Evolutionary conservation across 2,888 invertebrate genomes (phyloP).

Genomic region (Tortrix viridana): DNA sequence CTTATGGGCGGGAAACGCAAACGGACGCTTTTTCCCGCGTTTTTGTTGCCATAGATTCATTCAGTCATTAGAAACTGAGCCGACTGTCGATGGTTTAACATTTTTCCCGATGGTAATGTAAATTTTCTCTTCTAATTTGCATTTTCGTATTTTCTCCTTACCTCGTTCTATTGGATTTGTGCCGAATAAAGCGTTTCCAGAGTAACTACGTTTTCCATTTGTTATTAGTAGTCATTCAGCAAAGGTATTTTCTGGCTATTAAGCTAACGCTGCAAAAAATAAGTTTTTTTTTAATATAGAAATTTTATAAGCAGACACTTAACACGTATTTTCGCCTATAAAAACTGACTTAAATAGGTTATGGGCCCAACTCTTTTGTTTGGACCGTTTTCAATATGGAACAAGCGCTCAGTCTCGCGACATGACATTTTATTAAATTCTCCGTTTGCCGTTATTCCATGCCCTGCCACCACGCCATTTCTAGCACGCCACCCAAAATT

Average conservation of each 20-base stretch:
- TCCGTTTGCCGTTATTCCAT: slow-evolving; percentile 45
- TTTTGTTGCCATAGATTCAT: slow-evolving; percentile 57
- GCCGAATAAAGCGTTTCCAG: too few relatives aligned
- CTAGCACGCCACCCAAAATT: slow-evolving; percentile 35
- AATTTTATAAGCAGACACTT: too few relatives aligned
- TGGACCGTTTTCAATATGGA: slow-evolving; percentile 14
- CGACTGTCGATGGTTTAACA: slow-evolving; percentile 2
- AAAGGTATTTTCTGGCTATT: too few relatives aligned
- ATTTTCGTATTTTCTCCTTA: not conserved
- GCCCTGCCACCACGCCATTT: slow-evolving; percentile 11
- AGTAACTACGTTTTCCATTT: too few relatives aligned
- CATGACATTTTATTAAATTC: slow-evolving; percentile 71
- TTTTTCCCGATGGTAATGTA: slow-evolving; percentile 12
- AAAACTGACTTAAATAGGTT: slow-evolving; percentile 1
- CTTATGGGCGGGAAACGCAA: slow-evolving; percentile 68
- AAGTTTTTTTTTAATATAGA: too few relatives aligned
- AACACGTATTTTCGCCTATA: not conserved
- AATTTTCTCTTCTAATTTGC: slow-evolving; percentile 16
- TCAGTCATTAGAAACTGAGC: slow-evolving; percentile 65
- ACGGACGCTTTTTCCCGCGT: slow-evolving; percentile 61
- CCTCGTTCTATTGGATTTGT: not conserved
- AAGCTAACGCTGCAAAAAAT: too few relatives aligned
- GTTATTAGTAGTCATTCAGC: too few relatives aligned
- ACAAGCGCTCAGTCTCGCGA: slow-evolving; percentile 5
- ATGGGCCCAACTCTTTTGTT: slow-evolving; percentile 9